Conservation (phyloP, 2,797 vertebrate species). For the Intellagama lesueurii region DNA sequence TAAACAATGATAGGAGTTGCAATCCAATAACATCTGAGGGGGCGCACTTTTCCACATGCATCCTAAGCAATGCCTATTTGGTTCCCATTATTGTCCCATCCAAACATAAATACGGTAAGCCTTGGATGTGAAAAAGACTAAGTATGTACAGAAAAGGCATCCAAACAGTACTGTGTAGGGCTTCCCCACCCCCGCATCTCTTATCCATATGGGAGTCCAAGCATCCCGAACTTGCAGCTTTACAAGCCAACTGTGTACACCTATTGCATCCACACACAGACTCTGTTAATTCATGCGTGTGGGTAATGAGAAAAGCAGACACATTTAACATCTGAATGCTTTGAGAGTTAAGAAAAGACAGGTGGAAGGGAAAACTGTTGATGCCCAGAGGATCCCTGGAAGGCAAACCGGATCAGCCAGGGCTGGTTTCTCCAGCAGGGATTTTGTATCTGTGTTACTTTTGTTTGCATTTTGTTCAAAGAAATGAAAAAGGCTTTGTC, state of each 20-base stretch:
- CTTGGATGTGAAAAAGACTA: too few relatives aligned
- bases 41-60: too few relatives aligned
- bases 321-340: not conserved
- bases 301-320: not conserved
- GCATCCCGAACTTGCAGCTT: not conserved
- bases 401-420: not conserved
- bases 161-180: too few relatives aligned
- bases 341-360: not conserved
- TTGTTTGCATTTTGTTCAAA: slow-evolving; percentile 7
- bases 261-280: not conserved
- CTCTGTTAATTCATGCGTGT: not conserved
- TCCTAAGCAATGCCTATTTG: too few relatives aligned
- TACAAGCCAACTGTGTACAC: not conserved
- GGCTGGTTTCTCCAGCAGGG: not conserved
- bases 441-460: not conserved
- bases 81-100: too few relatives aligned
- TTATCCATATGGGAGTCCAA: not conserved
- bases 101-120: too few relatives aligned
- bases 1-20: not conserved
- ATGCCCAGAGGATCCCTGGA: not conserved
- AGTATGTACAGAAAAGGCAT: too few relatives aligned
- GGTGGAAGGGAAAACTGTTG: not conserved
- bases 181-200: too few relatives aligned
- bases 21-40: not conserved
- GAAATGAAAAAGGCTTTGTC: not conserved